phyloP scores from a whole-genome alignment of 2,113 vertebrate species.

The Trogon surrucura region DNA sequence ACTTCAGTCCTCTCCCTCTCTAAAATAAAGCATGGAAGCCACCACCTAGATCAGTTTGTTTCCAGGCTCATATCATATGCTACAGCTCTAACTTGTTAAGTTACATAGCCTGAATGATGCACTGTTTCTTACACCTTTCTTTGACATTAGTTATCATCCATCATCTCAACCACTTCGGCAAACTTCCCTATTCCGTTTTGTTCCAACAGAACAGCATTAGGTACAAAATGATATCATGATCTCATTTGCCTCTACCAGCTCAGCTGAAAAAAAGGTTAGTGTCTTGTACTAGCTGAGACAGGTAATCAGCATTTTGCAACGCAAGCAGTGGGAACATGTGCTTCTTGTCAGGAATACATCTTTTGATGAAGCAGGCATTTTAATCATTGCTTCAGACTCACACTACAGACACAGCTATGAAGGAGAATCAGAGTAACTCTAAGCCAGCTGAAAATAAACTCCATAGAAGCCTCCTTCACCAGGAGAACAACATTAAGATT shows the following conservation, averaged over 20 bases:
- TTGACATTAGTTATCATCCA: neutral
- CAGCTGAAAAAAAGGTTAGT: neutral
- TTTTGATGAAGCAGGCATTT: neutral
- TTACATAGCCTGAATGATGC: neutral
- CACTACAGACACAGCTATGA: neutral
- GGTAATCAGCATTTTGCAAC: neutral
- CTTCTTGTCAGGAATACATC: no score
- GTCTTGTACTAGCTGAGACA: neutral
- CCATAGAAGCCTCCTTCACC: accelerated
- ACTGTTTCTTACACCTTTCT: neutral
- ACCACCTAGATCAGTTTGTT: neutral
- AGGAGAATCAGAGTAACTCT: neutral
- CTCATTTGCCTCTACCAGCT: neutral
- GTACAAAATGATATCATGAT: neutral
- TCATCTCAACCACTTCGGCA: neutral
- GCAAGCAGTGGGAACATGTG: no score
- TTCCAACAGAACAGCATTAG: neutral
- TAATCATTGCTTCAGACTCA: neutral
- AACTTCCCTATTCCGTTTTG: neutral
- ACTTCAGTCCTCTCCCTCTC: neutral
- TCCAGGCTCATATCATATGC: neutral
- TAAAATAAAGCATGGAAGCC: neutral
- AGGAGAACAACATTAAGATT: neutral
- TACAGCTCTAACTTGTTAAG: neutral
- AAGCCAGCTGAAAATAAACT: neutral